Evolutionary conservation across 2,113 vertebrate genomes (phyloP).

Genomic region (Psammodynastes pulverulentus): DNA sequence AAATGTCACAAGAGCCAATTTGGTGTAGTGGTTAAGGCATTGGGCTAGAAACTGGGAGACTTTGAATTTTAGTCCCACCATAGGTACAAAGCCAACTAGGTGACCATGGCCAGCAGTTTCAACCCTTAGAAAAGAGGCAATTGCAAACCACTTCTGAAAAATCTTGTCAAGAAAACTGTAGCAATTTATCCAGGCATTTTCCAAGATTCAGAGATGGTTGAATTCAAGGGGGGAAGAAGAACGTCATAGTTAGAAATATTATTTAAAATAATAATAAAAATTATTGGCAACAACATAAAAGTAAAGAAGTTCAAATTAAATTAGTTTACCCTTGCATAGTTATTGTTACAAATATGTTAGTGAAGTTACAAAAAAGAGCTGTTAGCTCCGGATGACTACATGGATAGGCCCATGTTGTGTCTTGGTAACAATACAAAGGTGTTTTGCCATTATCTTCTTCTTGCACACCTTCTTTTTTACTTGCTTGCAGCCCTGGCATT

Average conservation of each 20-base stretch:
- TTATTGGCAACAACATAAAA: neutral
- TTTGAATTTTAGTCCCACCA: too few species aligned
- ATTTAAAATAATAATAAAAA: neutral
- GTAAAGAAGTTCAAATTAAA: neutral
- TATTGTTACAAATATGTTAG: neutral
- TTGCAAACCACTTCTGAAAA: too few species aligned
- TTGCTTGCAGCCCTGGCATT: neutral
- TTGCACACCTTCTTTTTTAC: neutral
- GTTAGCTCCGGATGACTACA: neutral
- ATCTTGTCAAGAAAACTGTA: too few species aligned
- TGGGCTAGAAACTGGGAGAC: too few species aligned
- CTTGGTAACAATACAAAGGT: neutral
- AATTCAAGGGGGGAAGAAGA: too few species aligned
- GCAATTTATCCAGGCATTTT: too few species aligned
- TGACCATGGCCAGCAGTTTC: too few species aligned
- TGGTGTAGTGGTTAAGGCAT: too few species aligned
- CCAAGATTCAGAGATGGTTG: too few species aligned
- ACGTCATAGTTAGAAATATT: neutral
- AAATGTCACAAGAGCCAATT: neutral
- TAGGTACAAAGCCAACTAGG: too few species aligned
- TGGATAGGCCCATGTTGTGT: neutral
- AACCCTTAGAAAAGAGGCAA: too few species aligned
- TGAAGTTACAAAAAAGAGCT: neutral
- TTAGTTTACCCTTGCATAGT: neutral
- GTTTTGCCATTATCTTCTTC: neutral